These are phyloP conservation scores for Trochalopteron elliotii DNA, from an alignment of 2,113 vertebrate species.

Conservation along the genomic window DNA sequence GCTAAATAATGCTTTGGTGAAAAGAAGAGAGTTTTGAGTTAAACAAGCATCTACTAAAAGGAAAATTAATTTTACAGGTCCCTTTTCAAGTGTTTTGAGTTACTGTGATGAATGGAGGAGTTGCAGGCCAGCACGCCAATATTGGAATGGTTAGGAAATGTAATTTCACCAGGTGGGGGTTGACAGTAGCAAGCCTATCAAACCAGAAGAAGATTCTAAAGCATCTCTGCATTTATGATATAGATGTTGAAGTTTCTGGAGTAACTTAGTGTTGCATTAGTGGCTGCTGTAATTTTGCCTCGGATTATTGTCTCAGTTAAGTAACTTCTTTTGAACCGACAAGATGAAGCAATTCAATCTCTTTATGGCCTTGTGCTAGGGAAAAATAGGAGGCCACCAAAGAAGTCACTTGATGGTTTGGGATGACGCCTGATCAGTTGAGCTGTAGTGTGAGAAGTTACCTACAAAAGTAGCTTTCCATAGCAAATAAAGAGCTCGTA, in stretches of 20 bases:
- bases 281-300: neutral
- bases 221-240: neutral
- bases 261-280: neutral
- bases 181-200: neutral
- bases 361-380: neutral
- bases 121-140: neutral
- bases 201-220: neutral
- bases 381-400: neutral
- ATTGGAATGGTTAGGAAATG: neutral
- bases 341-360: neutral
- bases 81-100: neutral
- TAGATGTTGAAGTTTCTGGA: neutral
- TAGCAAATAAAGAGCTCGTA: neutral
- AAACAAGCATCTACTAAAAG: neutral
- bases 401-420: neutral
- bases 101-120: fast-evolving
- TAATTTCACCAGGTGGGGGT: neutral
- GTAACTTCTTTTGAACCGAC: neutral
- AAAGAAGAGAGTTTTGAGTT: neutral
- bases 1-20: neutral
- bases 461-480: neutral
- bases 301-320: neutral
- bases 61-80: neutral
- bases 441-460: neutral
- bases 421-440: neutral